Evolutionary conservation across 2,113 vertebrate species (phyloP).

Genomic region (Callipepla squamata): DNA sequence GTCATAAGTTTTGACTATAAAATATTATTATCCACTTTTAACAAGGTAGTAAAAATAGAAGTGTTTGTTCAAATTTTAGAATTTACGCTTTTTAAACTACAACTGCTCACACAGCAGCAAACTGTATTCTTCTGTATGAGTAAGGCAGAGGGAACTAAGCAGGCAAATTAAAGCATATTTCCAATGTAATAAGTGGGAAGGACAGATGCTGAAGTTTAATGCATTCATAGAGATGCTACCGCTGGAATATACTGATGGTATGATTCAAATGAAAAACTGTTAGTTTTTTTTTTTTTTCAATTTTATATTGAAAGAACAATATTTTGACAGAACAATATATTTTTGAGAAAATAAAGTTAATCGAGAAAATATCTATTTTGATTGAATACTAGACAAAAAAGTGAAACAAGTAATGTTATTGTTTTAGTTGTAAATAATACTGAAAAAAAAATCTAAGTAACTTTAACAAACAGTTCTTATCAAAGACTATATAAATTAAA

Average conservation of each 20-base stretch:
- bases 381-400: not conserved
- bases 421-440: not conserved
- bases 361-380: not conserved
- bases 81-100: not conserved
- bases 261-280: not conserved
- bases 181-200: not conserved
- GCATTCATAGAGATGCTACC: not conserved
- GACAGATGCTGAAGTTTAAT: not conserved
- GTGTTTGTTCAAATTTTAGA: not conserved
- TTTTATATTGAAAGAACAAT: not conserved
- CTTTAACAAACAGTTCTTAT: not conserved
- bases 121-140: not conserved
- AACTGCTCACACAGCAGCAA: not conserved
- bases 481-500: not conserved
- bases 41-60: accelerated
- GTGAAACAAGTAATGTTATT: not conserved
- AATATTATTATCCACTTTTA: not conserved
- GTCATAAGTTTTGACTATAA: not conserved
- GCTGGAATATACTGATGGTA: not conserved
- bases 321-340: not conserved
- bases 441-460: not conserved
- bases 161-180: not conserved
- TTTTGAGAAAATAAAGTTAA: not conserved
- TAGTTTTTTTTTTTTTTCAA: not conserved
- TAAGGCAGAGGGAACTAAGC: not conserved